Evolutionary conservation across 2,888 invertebrate species (phyloP).

Genomic region (Notodonta ziczac): DNA sequence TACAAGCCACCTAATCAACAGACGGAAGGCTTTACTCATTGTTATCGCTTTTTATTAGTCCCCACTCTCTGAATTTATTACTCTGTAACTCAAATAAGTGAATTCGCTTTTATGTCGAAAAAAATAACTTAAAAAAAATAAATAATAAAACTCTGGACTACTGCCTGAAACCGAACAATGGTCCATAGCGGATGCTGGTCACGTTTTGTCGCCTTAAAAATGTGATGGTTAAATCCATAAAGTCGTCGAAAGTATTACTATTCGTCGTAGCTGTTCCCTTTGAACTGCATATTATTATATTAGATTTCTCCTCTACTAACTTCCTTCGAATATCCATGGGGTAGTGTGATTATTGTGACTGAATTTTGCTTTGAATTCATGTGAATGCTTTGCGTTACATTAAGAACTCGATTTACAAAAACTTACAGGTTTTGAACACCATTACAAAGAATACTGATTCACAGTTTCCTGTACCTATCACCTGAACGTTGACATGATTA

Average conservation of each 20-base stretch:
- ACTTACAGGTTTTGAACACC: no score
- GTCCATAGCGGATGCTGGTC: conserved; percentile 65
- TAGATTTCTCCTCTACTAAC: conserved; percentile 49
- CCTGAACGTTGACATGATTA: no score
- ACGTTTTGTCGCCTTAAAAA: conserved; percentile 82
- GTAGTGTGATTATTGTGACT: neutral
- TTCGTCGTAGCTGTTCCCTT: conserved; percentile 73
- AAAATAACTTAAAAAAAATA: no score
- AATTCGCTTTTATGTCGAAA: conserved; percentile 70
- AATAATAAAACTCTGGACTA: conserved; percentile 60
- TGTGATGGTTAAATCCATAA: conserved; percentile 80
- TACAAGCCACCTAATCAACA: conserved; percentile 61
- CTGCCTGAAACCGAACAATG: conserved; percentile 76
- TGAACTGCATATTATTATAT: conserved; percentile 73
- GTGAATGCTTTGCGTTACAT: no score
- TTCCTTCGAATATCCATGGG: conserved; percentile 27
- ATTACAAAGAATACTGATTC: no score
- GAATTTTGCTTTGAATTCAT: no score
- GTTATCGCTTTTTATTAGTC: conserved; percentile 66
- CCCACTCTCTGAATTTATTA: conserved; percentile 68
- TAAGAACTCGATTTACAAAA: no score
- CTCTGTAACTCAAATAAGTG: conserved; percentile 75
- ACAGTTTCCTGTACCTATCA: no score
- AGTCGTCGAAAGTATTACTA: conserved; percentile 78
- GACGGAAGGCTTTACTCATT: conserved; percentile 62